These are phyloP conservation scores for Dipodomys ordii DNA, from an alignment of 2,113 vertebrate species.

Conservation along the genomic window DNA sequence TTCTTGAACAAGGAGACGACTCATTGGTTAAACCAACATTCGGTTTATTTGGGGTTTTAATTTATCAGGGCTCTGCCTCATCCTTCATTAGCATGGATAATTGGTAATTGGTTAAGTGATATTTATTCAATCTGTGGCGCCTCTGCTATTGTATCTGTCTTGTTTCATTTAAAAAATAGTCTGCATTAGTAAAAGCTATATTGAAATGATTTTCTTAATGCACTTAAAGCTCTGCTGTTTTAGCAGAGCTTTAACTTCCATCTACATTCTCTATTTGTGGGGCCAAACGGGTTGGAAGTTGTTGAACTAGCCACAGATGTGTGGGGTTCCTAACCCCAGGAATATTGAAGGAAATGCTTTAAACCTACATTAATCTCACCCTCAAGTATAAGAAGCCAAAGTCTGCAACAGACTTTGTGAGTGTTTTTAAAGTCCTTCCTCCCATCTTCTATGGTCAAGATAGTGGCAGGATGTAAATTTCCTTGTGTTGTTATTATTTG, in stretches of 20 bases:
- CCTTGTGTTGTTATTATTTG: too few relatives aligned
- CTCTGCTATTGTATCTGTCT: slow-evolving; percentile 79
- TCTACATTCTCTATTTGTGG: slow-evolving; percentile 11
- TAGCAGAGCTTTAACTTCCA: slow-evolving; percentile 54
- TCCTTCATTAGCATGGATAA: slow-evolving; percentile 79
- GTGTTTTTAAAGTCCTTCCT: neutral
- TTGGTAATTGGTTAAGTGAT: slow-evolving; percentile 81
- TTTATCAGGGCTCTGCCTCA: slow-evolving; percentile 73
- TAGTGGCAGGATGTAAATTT: neutral
- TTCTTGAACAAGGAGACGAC: slow-evolving; percentile 50
- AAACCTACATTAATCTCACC: neutral
- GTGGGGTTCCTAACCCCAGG: neutral
- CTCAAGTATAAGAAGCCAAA: slow-evolving; percentile 2
- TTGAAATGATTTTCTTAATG: slow-evolving; percentile 78
- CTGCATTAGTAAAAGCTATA: slow-evolving; percentile 70
- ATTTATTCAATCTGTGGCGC: slow-evolving; percentile 78
- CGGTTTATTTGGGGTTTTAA: slow-evolving; percentile 77
- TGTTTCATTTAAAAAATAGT: slow-evolving; percentile 73
- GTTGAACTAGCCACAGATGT: neutral
- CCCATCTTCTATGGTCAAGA: neutral
- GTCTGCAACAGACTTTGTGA: neutral
- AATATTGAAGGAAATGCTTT: slow-evolving; percentile 25
- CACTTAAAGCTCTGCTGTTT: slow-evolving; percentile 64
- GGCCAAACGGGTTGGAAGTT: neutral
- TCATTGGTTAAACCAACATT: slow-evolving; percentile 71